Evolutionary conservation across 2,888 invertebrate species (phyloP).

Genomic region (Spialia ferax): DNA sequence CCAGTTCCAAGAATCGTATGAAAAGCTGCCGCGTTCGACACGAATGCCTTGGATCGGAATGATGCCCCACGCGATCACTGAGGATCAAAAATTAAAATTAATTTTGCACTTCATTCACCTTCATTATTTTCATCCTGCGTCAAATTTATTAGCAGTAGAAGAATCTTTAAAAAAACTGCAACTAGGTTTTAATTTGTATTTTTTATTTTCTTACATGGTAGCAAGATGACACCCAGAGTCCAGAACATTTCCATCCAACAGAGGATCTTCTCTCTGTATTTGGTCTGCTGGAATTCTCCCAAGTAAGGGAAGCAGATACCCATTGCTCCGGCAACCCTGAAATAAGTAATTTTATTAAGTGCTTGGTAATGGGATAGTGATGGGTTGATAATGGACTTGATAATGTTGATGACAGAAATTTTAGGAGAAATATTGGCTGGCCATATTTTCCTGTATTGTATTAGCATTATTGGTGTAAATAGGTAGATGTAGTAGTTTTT

Average conservation of each 20-base stretch:
- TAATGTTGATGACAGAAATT: no score
- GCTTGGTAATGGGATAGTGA: no score
- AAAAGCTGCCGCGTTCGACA: constrained; percentile 86
- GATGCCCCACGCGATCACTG: constrained; percentile 93
- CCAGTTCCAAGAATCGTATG: constrained; percentile 93
- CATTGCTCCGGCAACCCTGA: constrained; percentile 93
- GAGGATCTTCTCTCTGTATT: constrained; percentile 92
- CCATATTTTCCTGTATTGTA: no score
- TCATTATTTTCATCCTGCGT: no score
- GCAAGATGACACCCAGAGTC: constrained; percentile 91
- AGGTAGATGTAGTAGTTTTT: no score
- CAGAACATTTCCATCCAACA: constrained; percentile 96
- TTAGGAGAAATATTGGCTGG: no score
- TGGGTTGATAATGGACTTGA: no score
- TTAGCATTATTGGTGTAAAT: no score
- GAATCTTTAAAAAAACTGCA: no score
- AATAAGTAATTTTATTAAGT: no score
- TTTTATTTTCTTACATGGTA: constrained; percentile 88
- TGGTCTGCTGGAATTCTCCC: constrained; percentile 93
- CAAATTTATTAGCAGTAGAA: no score
- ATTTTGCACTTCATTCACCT: not conserved
- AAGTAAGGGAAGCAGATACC: constrained; percentile 94
- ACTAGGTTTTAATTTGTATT: no score
- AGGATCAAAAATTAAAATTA: not conserved
- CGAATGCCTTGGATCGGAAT: constrained; percentile 89